These are phyloP conservation scores for Lophius americanus DNA, from an alignment of 2,797 vertebrate species.

Conservation along the genomic window DNA sequence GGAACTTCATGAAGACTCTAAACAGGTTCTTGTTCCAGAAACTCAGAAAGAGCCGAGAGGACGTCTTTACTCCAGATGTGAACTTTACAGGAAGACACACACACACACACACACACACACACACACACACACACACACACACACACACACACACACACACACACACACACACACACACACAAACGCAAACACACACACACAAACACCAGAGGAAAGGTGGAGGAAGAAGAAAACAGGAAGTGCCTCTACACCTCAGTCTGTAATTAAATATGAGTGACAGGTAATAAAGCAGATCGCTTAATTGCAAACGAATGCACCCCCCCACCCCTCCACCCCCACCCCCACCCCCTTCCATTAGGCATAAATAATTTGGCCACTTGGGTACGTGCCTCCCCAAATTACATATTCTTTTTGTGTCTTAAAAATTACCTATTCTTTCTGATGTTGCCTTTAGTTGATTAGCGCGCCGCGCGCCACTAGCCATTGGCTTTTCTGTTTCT, in stretches of 20 bases:
- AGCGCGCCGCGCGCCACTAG: constrained; percentile 75
- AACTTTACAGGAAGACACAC: constrained; percentile 27
- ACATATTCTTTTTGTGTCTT: constrained; percentile 87
- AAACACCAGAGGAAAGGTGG: constrained; percentile 27
- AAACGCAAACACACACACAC: not conserved
- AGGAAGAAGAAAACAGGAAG: constrained; percentile 45
- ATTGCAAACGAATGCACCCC: constrained; percentile 80
- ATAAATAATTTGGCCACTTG: constrained; percentile 88
- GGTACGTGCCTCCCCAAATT: constrained; percentile 83
- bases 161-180: not conserved
- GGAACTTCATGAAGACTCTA: too few species aligned
- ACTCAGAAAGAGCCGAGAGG: not conserved
- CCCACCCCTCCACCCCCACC: constrained; percentile 28
- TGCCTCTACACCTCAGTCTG: constrained; percentile 61
- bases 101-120: not conserved
- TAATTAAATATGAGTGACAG: constrained; percentile 77
- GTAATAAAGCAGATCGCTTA: constrained; percentile 80
- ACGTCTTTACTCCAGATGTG: not conserved
- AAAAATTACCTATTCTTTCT: constrained; percentile 88
- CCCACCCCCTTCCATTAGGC: constrained; percentile 79
- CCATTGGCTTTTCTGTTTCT: constrained; percentile 74
- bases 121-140: constrained; percentile 9
- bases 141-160: constrained; percentile 9
- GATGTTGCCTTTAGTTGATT: constrained; percentile 86
- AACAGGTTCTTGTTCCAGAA: not conserved